These are phyloP conservation scores for Puffinus mauretanicus DNA, from an alignment of 2,113 vertebrate genomes.

Conservation along the genomic window DNA sequence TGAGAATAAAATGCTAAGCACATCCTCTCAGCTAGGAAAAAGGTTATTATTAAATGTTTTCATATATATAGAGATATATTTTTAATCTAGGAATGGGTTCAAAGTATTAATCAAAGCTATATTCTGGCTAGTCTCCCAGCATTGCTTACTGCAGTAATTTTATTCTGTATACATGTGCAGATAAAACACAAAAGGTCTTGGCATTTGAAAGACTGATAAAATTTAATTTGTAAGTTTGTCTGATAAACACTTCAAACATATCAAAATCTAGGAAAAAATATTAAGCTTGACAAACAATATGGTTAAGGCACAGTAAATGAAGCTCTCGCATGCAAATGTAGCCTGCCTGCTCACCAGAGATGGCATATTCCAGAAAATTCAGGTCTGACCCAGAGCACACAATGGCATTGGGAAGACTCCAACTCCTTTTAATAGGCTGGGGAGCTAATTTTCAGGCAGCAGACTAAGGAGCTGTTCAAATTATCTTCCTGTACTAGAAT, in stretches of 20 bases:
- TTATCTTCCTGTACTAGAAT: background rate
- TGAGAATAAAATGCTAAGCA: constrained; percentile 37
- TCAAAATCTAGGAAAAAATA: background rate
- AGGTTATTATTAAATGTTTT: constrained; percentile 69
- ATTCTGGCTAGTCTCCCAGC: constrained; percentile 9
- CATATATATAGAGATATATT: background rate
- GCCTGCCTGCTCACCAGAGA: background rate
- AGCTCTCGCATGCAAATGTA: background rate
- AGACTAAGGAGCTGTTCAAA: background rate
- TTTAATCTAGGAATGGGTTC: constrained; percentile 43
- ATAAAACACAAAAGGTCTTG: constrained; percentile 57
- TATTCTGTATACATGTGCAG: background rate
- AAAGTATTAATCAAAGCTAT: constrained; percentile 59
- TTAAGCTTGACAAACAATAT: background rate
- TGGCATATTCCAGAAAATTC: background rate
- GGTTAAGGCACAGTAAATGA: background rate
- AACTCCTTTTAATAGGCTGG: background rate
- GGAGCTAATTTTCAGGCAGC: background rate
- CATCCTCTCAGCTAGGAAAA: background rate
- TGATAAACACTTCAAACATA: constrained; percentile 45
- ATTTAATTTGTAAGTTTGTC: constrained; percentile 63
- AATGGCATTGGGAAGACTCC: background rate
- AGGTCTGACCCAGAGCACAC: background rate
- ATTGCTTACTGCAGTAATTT: constrained; percentile 8
- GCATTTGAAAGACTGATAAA: constrained; percentile 65